These are phyloP conservation scores for Pogonus chalceus DNA, from an alignment of 1,140 invertebrate genomes.

Conservation along the genomic window DNA sequence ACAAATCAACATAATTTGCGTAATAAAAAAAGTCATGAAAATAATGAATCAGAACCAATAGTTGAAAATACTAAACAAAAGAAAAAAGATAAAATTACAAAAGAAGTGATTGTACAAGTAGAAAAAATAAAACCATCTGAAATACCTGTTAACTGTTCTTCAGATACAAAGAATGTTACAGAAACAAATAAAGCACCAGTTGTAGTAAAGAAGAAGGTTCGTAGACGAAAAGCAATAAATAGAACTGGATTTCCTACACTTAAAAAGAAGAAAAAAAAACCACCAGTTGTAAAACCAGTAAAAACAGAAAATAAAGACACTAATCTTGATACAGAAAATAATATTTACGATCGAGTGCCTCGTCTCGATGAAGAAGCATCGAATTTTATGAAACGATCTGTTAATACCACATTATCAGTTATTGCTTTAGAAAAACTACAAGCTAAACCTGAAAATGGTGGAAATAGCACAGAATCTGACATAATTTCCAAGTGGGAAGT, in stretches of 20 bases:
- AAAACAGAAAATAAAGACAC: neutral
- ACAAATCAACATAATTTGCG: slow-evolving; percentile 5
- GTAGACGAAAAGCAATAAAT: slow-evolving; percentile 68
- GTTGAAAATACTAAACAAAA: slow-evolving; percentile 5
- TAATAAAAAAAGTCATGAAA: slow-evolving; percentile 9
- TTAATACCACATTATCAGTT: slow-evolving; percentile 41
- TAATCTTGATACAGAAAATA: neutral
- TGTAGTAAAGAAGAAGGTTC: slow-evolving; percentile 50
- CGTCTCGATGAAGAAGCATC: slow-evolving; percentile 51
- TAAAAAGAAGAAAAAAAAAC: slow-evolving; percentile 74
- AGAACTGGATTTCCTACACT: slow-evolving; percentile 76
- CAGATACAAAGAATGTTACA: slow-evolving; percentile 8
- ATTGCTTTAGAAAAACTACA: slow-evolving; percentile 47
- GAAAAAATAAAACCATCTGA: slow-evolving; percentile 4
- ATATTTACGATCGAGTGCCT: slow-evolving; percentile 50
- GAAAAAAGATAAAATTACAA: slow-evolving; percentile 11
- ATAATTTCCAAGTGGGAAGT: slow-evolving; percentile 38
- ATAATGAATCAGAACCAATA: slow-evolving; percentile 10
- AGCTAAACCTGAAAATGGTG: slow-evolving; percentile 30
- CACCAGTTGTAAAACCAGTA: neutral
- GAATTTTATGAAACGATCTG: slow-evolving; percentile 48
- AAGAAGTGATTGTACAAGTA: slow-evolving; percentile 11
- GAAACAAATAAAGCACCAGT: slow-evolving; percentile 15
- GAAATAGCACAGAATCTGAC: slow-evolving; percentile 17
- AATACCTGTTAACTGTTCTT: slow-evolving; percentile 11